These are phyloP conservation scores for Tenodera sinensis DNA, from an alignment of 2,888 invertebrate species.

Conservation along the genomic window DNA sequence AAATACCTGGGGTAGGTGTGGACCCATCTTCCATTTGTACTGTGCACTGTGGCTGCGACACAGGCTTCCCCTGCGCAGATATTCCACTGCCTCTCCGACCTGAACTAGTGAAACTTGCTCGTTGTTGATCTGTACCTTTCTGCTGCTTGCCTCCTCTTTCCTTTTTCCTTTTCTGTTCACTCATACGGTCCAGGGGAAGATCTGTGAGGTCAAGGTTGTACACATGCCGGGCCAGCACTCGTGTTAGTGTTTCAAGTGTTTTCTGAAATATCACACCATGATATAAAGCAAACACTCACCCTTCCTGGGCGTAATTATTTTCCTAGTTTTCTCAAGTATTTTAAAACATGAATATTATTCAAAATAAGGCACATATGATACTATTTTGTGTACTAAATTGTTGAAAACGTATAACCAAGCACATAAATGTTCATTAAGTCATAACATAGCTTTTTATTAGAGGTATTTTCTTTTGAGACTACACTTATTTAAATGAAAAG, in stretches of 20 bases:
- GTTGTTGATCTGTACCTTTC: conserved; percentile 19
- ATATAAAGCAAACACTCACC: no score
- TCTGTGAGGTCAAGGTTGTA: conserved; percentile 91
- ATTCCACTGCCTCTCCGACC: conserved; percentile 9
- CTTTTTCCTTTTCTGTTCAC: conserved; percentile 73
- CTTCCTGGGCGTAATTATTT: no score
- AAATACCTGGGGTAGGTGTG: not conserved
- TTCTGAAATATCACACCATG: conserved; percentile 55
- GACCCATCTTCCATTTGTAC: conserved; percentile 19
- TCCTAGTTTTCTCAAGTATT: no score
- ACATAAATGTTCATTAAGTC: no score
- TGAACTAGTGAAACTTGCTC: conserved; percentile 9
- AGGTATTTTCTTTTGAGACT: no score
- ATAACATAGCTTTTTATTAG: no score
- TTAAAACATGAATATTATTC: no score
- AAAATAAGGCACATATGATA: no score
- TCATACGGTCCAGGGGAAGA: conserved; percentile 72
- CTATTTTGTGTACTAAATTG: no score
- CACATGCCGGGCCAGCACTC: conserved; percentile 91
- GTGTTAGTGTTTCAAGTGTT: conserved; percentile 93
- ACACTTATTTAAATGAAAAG: no score
- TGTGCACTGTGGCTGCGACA: not conserved
- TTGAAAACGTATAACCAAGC: no score
- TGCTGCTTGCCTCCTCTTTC: conserved; percentile 42
- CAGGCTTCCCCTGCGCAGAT: not conserved